These are phyloP conservation scores for Drosophila trichaetosa DNA, from an alignment of 2,888 invertebrate species.

Conservation along the genomic window DNA sequence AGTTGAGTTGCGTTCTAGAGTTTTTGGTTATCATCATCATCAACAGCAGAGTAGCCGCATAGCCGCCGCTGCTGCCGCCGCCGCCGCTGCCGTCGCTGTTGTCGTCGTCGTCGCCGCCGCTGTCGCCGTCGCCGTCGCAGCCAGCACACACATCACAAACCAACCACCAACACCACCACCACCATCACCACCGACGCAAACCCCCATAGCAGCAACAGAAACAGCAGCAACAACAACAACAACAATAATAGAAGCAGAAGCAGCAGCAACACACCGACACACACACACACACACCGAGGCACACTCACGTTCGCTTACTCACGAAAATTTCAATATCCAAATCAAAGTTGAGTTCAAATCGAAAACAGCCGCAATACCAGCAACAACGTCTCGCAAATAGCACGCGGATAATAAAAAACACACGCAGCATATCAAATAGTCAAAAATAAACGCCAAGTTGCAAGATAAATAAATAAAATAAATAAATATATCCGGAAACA, in stretches of 20 bases:
- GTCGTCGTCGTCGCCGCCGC: conserved; percentile 29
- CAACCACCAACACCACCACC: conserved; percentile 54
- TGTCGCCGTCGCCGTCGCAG: conserved; percentile 56
- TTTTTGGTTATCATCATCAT: conserved; percentile 45
- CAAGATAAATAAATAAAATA: conserved; percentile 17
- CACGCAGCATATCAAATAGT: conserved; percentile 64
- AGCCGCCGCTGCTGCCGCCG: conserved; percentile 34
- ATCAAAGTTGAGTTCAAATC: conserved; percentile 84
- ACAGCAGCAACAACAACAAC: conserved; percentile 20
- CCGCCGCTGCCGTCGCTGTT: conserved; percentile 24
- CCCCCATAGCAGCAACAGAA: conserved; percentile 54
- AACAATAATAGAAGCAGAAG: conserved; percentile 38
- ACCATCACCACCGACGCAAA: conserved; percentile 57
- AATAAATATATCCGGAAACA: conserved; percentile 12
- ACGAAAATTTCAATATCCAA: conserved; percentile 82
- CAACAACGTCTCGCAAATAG: conserved; percentile 81
- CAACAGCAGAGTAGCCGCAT: conserved; percentile 40
- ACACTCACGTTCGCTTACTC: conserved; percentile 62
- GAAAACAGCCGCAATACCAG: conserved; percentile 83
- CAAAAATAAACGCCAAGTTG: conserved; percentile 45
- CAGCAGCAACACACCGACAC: conserved; percentile 49
- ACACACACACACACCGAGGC: conserved; percentile 31
- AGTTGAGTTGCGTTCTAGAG: conserved; percentile 48
- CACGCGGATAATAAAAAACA: conserved; percentile 76
- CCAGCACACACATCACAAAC: conserved; percentile 66